Evolutionary conservation across 2,113 vertebrate genomes (phyloP).

Genomic region (Toxotes jaculatrix): DNA sequence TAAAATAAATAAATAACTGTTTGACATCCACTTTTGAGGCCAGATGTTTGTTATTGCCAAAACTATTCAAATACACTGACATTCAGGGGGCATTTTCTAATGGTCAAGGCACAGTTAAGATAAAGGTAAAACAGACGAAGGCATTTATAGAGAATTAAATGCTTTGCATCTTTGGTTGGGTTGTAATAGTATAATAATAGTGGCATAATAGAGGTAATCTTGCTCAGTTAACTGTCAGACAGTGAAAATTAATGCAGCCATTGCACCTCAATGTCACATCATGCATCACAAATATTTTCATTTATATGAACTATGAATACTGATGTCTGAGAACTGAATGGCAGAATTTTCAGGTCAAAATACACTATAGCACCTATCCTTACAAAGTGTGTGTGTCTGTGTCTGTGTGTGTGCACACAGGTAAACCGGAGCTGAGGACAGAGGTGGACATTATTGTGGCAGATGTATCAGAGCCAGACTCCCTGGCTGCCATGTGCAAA

Average conservation of each 20-base stretch:
- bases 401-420: constrained; percentile 67
- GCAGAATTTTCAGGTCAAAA: neutral
- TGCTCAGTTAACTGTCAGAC: neutral
- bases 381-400: neutral
- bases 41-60: neutral
- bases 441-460: constrained; percentile 92
- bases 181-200: neutral
- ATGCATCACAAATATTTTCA: neutral
- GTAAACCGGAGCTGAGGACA: constrained; percentile 86
- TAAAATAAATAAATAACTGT: neutral
- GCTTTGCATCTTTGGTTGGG: neutral
- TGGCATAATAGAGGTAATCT: neutral
- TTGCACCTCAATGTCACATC: neutral
- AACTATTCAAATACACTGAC: neutral
- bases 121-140: neutral
- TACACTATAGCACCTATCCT: neutral
- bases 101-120: neutral
- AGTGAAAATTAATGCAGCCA: neutral
- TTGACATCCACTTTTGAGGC: neutral
- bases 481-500: constrained; percentile 93
- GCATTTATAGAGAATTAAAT: neutral
- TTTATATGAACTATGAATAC: neutral
- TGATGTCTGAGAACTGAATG: neutral
- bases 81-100: neutral
- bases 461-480: constrained; percentile 88